Evolutionary conservation across 2,888 invertebrate genomes (phyloP).

Genomic region (Drosophila ezoana): DNA sequence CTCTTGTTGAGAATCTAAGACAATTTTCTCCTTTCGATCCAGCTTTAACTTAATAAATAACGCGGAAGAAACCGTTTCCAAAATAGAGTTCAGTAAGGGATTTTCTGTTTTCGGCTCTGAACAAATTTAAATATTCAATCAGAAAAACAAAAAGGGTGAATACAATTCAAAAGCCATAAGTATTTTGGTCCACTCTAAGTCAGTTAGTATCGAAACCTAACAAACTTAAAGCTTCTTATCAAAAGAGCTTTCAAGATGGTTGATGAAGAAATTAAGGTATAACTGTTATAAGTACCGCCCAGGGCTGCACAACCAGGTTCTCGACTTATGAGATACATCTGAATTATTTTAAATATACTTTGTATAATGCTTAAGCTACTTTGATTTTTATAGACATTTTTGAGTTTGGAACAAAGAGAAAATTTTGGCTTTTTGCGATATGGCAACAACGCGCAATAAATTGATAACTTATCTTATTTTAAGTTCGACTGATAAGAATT

Average conservation of each 20-base stretch:
- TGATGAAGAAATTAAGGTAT: background rate
- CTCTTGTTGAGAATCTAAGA: too few species aligned
- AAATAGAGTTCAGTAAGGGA: too few species aligned
- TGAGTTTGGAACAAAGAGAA: too few species aligned
- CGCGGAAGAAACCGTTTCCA: too few species aligned
- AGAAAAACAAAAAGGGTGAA: too few species aligned
- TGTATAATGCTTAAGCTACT: too few species aligned
- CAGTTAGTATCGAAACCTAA: background rate
- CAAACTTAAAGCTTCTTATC: background rate
- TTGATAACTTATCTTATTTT: conserved; percentile 42
- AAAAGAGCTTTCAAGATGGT: background rate
- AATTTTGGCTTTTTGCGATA: background rate
- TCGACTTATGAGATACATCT: too few species aligned
- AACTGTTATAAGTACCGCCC: background rate
- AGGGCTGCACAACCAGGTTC: background rate
- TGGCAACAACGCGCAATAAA: conserved; percentile 22
- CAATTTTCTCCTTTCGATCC: too few species aligned
- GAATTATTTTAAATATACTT: too few species aligned
- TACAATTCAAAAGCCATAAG: background rate
- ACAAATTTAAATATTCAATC: background rate
- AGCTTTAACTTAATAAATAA: too few species aligned
- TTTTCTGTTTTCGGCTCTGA: too few species aligned
- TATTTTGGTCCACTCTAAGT: background rate
- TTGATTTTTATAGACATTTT: too few species aligned
- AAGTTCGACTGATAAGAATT: conserved; percentile 28